A percentile compares a stretch with the other conserved stretches of the same genome.
These are phyloP conservation scores for Onthophagus sagittarius DNA, from an alignment of 2,888 invertebrate genomes.

Conservation along the genomic window DNA sequence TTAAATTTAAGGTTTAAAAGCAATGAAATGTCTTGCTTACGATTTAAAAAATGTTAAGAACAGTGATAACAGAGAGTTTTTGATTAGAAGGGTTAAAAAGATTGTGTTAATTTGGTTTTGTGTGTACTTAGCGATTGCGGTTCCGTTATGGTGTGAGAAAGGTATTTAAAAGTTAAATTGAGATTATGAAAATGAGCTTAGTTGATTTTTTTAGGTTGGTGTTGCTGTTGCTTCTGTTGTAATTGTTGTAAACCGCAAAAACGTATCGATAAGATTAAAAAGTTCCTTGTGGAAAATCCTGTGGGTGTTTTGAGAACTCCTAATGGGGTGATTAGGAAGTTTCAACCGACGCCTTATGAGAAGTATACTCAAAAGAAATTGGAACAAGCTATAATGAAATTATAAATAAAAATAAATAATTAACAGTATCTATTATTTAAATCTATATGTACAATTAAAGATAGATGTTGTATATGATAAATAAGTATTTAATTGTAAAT, in stretches of 20 bases:
- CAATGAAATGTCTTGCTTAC: conserved; percentile 45
- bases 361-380: conserved; percentile 55
- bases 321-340: conserved; percentile 46
- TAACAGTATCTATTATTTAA: no score
- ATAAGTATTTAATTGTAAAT: no score
- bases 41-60: conserved; percentile 39
- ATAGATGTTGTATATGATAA: no score
- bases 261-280: conserved; percentile 55
- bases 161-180: conserved; percentile 36
- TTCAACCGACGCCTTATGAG: conserved; percentile 56
- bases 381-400: conserved; percentile 54
- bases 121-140: conserved; percentile 48
- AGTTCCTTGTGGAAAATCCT: conserved; percentile 55
- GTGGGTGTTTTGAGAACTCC: conserved; percentile 52
- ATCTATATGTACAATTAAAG: no score
- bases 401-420: conserved; percentile 38
- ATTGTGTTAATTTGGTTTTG: conserved; percentile 47
- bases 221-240: conserved; percentile 56
- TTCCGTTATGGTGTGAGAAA: conserved; percentile 53
- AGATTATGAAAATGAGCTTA: background rate
- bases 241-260: conserved; percentile 55
- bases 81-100: conserved; percentile 39
- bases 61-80: conserved; percentile 18
- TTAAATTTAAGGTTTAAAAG: conserved; percentile 35
- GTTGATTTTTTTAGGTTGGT: conserved; percentile 51